Evolutionary conservation across 2,797 vertebrate genomes (phyloP), one percentile per base, ranked within the genome.

Genomic region (Gobionotothen gibberifrons): DNA sequence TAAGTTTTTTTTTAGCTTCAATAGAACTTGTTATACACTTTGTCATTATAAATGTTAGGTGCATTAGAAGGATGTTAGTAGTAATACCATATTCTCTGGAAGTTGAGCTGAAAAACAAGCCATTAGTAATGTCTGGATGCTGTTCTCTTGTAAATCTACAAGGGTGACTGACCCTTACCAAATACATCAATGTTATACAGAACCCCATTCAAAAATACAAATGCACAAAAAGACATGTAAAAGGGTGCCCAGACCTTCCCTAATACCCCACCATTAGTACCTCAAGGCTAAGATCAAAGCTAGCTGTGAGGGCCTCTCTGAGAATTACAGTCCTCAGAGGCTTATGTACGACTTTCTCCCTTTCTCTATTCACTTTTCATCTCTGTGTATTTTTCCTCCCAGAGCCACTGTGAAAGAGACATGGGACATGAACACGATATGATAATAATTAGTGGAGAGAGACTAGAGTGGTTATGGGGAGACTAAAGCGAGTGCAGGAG

Each of bases 281-380:
- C 76, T 89, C 52, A 78, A 83, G 84, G 83, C 78, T 84, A 81
- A 89, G 90, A 89, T 92, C 85, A 91, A 93, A 92, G 89, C 88
- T 15, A 47, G 64, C 73, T 74, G 70, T 36, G 39, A 66, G 39
- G 52, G 72, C 51, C 56, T 67, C 29, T 65, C 65, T 55, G 58
- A 68, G 81, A 85, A 88, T 85, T 82, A 68, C 44, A 53, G 74
- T 71, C 78, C 63, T 22, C 71, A 68, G 76, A 89, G 74, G 62
- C 72, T 46, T 60, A 63, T 71, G 63, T 65, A 69, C 63, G 57
- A 51, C 32, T 79, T 62, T 86, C 42, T 77, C 69, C 36, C 51
- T 82, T 56, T 83, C 64, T 83, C 22, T 75, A n/a, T n/a, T 73
- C 61, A 60, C 72, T 70, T 72, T 67, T 76, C 63, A 66, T 75